A percentile compares a stretch with the other conserved stretches of the same genome.
phyloP scores from a whole-genome alignment of 1,140 invertebrate genomes.

The Drosophila grimshawi region DNA sequence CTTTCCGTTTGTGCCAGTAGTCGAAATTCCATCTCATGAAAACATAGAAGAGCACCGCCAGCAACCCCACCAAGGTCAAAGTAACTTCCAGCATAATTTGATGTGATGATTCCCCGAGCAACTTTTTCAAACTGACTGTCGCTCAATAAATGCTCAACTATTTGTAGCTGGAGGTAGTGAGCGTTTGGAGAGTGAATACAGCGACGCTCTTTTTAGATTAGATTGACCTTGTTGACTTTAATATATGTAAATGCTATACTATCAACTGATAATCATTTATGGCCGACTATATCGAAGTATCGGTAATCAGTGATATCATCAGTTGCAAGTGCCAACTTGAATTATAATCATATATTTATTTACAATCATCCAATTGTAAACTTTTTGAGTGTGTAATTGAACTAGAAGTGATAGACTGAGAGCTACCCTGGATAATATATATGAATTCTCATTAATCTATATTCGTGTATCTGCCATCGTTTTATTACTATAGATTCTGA shows the following conservation, averaged over 20 bases:
- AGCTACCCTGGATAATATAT: too few relatives aligned
- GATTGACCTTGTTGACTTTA: neutral
- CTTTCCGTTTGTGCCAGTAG: slow-evolving; percentile 76
- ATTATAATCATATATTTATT: slow-evolving; percentile 9
- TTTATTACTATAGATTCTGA: too few relatives aligned
- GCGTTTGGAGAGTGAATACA: slow-evolving; percentile 6
- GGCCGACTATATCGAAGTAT: neutral
- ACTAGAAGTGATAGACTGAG: too few relatives aligned
- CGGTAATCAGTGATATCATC: slow-evolving; percentile 5
- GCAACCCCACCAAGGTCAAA: slow-evolving; percentile 38
- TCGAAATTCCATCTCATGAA: slow-evolving; percentile 78
- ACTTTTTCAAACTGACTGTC: slow-evolving; percentile 7
- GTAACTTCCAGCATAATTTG: slow-evolving; percentile 53
- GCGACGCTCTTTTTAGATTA: neutral
- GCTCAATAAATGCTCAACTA: neutral
- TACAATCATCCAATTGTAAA: slow-evolving; percentile 12
- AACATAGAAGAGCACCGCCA: slow-evolving; percentile 58
- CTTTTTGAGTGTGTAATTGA: neutral
- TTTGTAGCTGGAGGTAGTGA: neutral
- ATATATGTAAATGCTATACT: too few relatives aligned
- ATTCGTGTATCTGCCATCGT: too few relatives aligned
- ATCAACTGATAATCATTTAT: neutral
- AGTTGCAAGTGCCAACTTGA: neutral
- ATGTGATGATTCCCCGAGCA: neutral
- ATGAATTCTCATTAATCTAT: too few relatives aligned